A percentile compares a stretch with the other conserved stretches of the same genome.
phyloP scores from a whole-genome alignment of 2,888 invertebrate species.

The Drosophila lutescens region DNA sequence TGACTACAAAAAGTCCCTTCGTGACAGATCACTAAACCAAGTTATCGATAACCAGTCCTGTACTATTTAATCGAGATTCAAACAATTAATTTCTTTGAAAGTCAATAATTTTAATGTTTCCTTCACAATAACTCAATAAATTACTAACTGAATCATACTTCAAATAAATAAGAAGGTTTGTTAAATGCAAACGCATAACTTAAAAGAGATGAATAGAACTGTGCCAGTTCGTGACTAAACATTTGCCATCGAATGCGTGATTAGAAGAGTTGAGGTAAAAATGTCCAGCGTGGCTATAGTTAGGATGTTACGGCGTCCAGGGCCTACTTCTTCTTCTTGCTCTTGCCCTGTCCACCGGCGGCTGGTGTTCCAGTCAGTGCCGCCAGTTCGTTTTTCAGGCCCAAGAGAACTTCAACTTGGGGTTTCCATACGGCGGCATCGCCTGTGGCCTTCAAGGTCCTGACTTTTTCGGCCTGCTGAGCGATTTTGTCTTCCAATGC shows the following conservation, averaged over 20 bases:
- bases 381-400: conserved; percentile 89
- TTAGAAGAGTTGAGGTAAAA: conserved; percentile 45
- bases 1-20: too few relatives aligned
- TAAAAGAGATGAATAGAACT: conserved; percentile 52
- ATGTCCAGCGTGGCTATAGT: conserved; percentile 13
- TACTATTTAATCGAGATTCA: too few relatives aligned
- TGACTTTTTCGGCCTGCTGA: conserved; percentile 89
- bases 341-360: conserved; percentile 68
- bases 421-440: conserved; percentile 91
- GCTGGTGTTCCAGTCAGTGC: conserved; percentile 75
- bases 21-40: too few relatives aligned
- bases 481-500: conserved; percentile 87
- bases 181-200: conserved; percentile 62
- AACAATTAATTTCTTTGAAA: conserved; percentile 7
- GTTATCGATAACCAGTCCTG: too few relatives aligned
- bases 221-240: conserved; percentile 38
- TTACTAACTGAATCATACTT: conserved; percentile 58
- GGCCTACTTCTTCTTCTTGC: conserved; percentile 82
- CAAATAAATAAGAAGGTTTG: conserved; percentile 54
- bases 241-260: conserved; percentile 39
- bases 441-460: conserved; percentile 90
- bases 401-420: conserved; percentile 89
- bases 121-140: conserved; percentile 65
- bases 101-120: conserved; percentile 52
- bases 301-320: neutral